A percentile compares a stretch with the other conserved stretches of the same genome.
Evolutionary conservation across 2,888 invertebrate genomes (phyloP).

Genomic region (Notodonta dromedarius): DNA sequence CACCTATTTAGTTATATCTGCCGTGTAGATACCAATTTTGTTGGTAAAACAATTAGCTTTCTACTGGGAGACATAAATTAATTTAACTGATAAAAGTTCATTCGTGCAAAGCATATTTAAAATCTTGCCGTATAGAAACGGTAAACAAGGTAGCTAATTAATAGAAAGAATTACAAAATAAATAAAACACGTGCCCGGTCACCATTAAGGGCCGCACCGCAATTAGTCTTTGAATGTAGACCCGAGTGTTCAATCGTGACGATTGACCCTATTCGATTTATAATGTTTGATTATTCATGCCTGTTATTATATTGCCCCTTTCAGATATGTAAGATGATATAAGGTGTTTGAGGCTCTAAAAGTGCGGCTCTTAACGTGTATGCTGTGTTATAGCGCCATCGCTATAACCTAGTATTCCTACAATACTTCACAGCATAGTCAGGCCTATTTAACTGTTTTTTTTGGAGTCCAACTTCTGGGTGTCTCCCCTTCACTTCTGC

Average conservation of each 20-base stretch:
- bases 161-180: constrained; percentile 66
- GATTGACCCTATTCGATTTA: constrained; percentile 10
- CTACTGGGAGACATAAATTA: constrained; percentile 55
- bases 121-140: constrained; percentile 63
- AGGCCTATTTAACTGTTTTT: no score
- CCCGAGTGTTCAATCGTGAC: constrained; percentile 5
- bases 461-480: no score
- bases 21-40: constrained; percentile 25
- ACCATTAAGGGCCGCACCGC: constrained; percentile 48
- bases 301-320: not conserved
- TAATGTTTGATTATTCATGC: constrained; percentile 2
- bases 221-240: constrained; percentile 41
- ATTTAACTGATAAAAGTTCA: constrained; percentile 68
- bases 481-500: no score
- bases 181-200: constrained; percentile 57
- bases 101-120: constrained; percentile 62
- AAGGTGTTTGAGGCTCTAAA: no score
- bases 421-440: no score
- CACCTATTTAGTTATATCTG: constrained; percentile 20
- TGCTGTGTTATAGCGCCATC: no score
- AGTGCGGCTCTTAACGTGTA: no score
- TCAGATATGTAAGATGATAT: no score
- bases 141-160: constrained; percentile 70
- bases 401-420: no score
- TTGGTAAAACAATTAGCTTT: constrained; percentile 51